Evolutionary conservation across 1,140 invertebrate species (phyloP).

Genomic region (Achroia grisella): DNA sequence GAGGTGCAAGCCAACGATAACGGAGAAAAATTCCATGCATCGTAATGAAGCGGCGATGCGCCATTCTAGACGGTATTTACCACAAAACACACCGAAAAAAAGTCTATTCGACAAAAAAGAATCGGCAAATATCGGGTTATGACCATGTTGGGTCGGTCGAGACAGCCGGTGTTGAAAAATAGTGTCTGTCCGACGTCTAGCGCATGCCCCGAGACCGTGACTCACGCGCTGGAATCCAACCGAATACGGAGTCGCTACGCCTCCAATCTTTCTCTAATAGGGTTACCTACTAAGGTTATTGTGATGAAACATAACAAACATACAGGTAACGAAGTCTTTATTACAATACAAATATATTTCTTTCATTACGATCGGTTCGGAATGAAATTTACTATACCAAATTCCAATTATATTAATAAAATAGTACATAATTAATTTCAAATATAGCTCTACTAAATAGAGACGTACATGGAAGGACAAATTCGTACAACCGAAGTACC

Average conservation of each 20-base stretch:
- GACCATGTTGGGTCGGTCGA: conserved; percentile 18
- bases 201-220: conserved; percentile 25
- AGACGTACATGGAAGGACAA: no score
- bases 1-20: background rate
- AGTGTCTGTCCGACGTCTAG: conserved; percentile 62
- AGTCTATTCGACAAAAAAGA: background rate
- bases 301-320: no score
- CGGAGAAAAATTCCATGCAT: conserved; percentile 11
- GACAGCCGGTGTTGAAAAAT: conserved; percentile 34
- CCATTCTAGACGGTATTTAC: conserved; percentile 6
- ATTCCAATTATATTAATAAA: no score
- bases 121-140: conserved; percentile 12
- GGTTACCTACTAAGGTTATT: no score
- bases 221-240: conserved; percentile 44
- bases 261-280: no score
- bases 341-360: no score
- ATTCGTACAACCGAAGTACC: no score
- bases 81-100: conserved; percentile 5
- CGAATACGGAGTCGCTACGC: conserved; percentile 17
- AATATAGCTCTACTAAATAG: no score
- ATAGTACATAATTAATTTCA: no score
- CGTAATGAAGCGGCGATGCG: background rate
- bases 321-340: no score
- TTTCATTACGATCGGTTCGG: no score
- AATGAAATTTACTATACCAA: no score